Evolutionary conservation across 2,797 vertebrate genomes (phyloP), one percentile per base, ranked within the genome.

Genomic region (Steatocranus sp.): DNA sequence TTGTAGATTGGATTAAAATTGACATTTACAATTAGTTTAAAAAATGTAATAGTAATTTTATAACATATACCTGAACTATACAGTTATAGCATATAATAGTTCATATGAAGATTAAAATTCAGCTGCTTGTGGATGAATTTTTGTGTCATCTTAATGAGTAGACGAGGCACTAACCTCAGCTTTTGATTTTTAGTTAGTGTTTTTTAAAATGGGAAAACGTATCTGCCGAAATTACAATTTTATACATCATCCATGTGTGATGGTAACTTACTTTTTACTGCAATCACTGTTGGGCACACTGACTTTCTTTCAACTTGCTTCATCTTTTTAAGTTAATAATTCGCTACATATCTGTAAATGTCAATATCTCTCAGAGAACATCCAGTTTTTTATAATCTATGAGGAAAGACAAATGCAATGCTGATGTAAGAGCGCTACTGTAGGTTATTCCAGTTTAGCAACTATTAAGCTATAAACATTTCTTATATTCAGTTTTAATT

Each of bases 301-400:
- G 34, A 82, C 38, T 85, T 90, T 88, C 34, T 80, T 66, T 76
- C 81, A 79, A 66, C 83, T 89, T 87, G 79, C 74, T 66, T 85
- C 48, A 89, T 83, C 74, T 87, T 36, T 23, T 86, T 50, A 5
- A 85, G 80, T 87, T 78, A 88, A 86, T 83, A 20, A 89, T 81
- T 80, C 11, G 38, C 36, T 14, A 51, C 20, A 27, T 58, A 74
- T 83, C 43, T 74, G 23, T 48, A 78, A 87, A 66, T 73, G 66
- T 73, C 17, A 76, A 14, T 38, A 78, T 23, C 70, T 36, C 80
- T 80, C 18, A 11, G 78, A 75, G 78, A 81, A 15, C 25, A 49
- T 46, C 7, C 53, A 70, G 23, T 50, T 80, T 86, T 36, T 50
- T 18, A 63, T 70, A 27, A 49, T 83, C 30, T 34, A n/a, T 36